Evolutionary conservation across 2,888 invertebrate species (phyloP), one percentile per base, ranked within the genome.

Genomic region (Mantis religiosa): DNA sequence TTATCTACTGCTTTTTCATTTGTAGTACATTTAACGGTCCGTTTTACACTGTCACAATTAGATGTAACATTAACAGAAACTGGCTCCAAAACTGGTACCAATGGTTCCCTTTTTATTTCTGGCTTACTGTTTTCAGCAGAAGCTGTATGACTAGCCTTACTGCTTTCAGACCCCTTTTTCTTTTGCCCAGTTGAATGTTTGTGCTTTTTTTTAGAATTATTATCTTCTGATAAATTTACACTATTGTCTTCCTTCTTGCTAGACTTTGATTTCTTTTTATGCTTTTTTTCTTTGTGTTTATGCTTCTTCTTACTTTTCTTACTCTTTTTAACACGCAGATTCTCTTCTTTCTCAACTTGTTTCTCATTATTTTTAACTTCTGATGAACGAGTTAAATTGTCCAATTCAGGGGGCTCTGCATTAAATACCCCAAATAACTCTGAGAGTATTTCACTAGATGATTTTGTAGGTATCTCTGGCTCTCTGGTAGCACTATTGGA

Each of bases 341-440:
- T 81, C 12, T 87, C 71, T 81, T 85, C 82, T 82, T 54, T 28
- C 28, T 83, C 54, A 47, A 71, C 87, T 83, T 87, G 86, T 84
- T 83, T 86, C 82, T 89, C 84, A 84, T 85, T 71, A 81, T 34
- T 15, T 71, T 71, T 85, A 7, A 82, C 82, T 47, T 85, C 82
- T 41, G 84, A 71, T 14, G 34, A 30, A 82, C 82, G 28, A 27
- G 20, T 34, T 47, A 34, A 28, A 54, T 85, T 85, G 27, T 27
- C 15, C 25, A 28, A 85, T 71, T 89, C 92, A 20, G 95, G 96
- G 25, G 96, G 96, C 91, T 95, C 95, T 2, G 96, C 96, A 93
- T 97, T 96, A 92, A 97, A 97, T 34, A 95, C 96, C 91, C 96
- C 94, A 92, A 98, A 97, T 0, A 98, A 93, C 93, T 98, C 98